Percentiles rank a stretch among this genome's conserved stretches.
These are phyloP conservation scores for Drosophila pseudoananassae DNA, from an alignment of 1,140 invertebrate species.

Conservation along the genomic window DNA sequence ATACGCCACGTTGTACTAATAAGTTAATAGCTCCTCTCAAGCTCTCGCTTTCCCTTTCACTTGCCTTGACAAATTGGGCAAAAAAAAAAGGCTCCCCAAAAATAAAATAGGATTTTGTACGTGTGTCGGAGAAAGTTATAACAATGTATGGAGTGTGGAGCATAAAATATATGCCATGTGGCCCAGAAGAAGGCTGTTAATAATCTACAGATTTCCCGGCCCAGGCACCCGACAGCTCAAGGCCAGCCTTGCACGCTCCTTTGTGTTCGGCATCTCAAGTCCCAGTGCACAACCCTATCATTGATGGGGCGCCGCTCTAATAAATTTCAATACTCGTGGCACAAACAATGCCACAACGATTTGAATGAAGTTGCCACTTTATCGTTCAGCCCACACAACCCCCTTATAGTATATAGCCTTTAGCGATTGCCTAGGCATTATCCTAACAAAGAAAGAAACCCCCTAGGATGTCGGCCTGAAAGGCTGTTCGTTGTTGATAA, in stretches of 20 bases:
- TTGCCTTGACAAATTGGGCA: conserved; percentile 70
- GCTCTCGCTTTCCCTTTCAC: conserved; percentile 19
- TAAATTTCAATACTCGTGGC: conserved; percentile 53
- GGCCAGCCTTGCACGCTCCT: conserved; percentile 12
- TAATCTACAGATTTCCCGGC: conserved; percentile 33
- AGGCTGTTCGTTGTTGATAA: conserved; percentile 34
- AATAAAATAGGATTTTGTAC: conserved; percentile 78
- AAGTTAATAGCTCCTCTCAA: conserved; percentile 63
- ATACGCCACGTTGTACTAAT: conserved; percentile 74
- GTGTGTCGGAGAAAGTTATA: conserved; percentile 40
- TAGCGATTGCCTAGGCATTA: conserved; percentile 41
- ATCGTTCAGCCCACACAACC: conserved; percentile 20
- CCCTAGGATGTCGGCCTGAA: conserved; percentile 16
- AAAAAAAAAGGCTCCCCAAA: conserved; percentile 36
- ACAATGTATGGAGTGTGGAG: conserved; percentile 48
- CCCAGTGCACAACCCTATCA: conserved; percentile 38
- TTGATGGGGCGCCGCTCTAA: conserved; percentile 50
- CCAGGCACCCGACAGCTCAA: conserved; percentile 53
- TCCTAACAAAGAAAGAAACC: conserved; percentile 10
- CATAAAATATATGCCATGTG: conserved; percentile 33
- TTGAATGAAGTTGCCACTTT: conserved; percentile 61
- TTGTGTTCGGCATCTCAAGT: conserved; percentile 18
- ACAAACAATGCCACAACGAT: conserved; percentile 56
- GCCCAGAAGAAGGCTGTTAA: conserved; percentile 25
- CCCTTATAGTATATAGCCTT: conserved; percentile 3